These are phyloP conservation scores for Aramus guarauna DNA, from an alignment of 2,113 vertebrate genomes.

Conservation along the genomic window DNA sequence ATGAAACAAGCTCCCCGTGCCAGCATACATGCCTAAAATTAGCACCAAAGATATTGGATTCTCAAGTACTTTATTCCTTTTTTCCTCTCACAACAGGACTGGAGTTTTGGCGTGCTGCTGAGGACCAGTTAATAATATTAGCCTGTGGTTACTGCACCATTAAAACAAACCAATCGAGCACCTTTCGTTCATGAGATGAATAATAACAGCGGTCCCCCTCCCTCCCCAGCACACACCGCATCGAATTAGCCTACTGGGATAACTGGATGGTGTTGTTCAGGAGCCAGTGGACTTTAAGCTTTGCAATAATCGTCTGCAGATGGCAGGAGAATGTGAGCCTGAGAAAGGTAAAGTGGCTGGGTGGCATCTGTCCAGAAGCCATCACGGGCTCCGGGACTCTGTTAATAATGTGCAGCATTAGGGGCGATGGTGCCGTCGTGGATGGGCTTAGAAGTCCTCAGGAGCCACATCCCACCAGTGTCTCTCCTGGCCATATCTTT, in stretches of 20 bases:
- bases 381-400: fast-evolving
- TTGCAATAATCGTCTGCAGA: not conserved
- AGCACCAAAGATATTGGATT: not conserved
- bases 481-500: not conserved
- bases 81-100: not conserved
- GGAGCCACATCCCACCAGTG: fast-evolving
- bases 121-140: not conserved
- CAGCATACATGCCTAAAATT: constrained; percentile 16
- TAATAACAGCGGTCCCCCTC: not conserved
- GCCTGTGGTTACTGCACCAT: not conserved
- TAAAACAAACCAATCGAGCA: not conserved
- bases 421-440: not conserved
- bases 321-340: not conserved
- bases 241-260: not conserved
- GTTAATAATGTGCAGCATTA: fast-evolving
- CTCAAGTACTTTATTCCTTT: not conserved
- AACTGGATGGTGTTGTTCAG: not conserved
- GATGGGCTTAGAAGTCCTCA: not conserved
- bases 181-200: not conserved
- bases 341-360: not conserved
- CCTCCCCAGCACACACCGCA: not conserved
- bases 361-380: not conserved
- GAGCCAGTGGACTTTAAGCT: not conserved
- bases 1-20: not conserved
- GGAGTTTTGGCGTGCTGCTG: not conserved